These are phyloP conservation scores for Eupithecia tripunctaria DNA, from an alignment of 2,888 invertebrate species.

Conservation along the genomic window DNA sequence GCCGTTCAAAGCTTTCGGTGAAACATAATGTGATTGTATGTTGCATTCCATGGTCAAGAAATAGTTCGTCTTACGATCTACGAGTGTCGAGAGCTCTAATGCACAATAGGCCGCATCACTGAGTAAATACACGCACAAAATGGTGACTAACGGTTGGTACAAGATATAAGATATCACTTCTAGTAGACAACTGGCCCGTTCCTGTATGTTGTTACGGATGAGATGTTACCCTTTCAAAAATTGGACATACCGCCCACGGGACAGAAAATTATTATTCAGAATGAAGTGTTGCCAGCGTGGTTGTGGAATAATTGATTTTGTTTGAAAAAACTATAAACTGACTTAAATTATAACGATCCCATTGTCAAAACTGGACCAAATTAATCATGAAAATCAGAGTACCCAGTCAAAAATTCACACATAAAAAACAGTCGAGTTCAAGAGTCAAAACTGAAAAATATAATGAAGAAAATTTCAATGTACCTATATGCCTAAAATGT, in stretches of 20 bases:
- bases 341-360: no score
- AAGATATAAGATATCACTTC: slow-evolving; percentile 36
- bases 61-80: neutral
- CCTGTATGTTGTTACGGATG: neutral
- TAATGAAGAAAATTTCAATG: no score
- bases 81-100: slow-evolving; percentile 8
- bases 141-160: slow-evolving; percentile 40
- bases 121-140: slow-evolving; percentile 47
- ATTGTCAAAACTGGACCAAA: no score
- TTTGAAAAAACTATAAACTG: no score
- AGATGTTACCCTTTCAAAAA: neutral
- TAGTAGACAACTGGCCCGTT: neutral
- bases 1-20: neutral
- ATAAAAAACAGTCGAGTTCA: no score
- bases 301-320: no score
- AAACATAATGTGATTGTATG: neutral
- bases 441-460: no score
- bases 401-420: no score
- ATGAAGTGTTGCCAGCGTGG: no score
- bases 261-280: no score
- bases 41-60: neutral
- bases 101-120: slow-evolving; percentile 57
- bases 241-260: no score
- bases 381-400: no score
- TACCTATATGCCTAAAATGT: neutral